These are phyloP conservation scores for Barbus barbus DNA, from an alignment of 2,113 vertebrate species.

Conservation along the genomic window DNA sequence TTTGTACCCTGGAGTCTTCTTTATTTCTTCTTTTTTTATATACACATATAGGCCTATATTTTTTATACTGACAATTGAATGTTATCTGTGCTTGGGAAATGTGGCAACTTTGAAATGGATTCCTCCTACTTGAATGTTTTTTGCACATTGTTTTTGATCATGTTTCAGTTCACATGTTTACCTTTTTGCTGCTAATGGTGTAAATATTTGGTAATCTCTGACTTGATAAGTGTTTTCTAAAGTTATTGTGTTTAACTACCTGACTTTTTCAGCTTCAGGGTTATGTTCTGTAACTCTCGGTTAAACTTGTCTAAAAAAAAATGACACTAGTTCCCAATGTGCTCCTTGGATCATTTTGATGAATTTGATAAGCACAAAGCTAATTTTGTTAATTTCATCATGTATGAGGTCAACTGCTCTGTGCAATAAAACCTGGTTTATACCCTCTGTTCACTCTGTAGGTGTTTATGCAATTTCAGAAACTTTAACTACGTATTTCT, in stretches of 20 bases:
- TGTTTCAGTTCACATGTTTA: constrained; percentile 21
- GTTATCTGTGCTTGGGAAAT: constrained; percentile 46
- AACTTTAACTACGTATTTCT: neutral
- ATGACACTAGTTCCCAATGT: neutral
- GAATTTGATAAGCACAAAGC: neutral
- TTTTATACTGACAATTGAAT: constrained; percentile 55
- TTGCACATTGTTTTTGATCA: constrained; percentile 41
- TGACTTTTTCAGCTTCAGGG: constrained; percentile 27
- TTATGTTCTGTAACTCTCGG: neutral
- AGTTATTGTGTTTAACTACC: constrained; percentile 56
- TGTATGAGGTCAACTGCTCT: neutral
- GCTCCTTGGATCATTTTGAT: neutral
- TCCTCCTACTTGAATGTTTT: constrained; percentile 32
- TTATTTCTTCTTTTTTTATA: constrained; percentile 9
- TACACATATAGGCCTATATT: constrained; percentile 45
- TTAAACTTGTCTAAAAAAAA: neutral
- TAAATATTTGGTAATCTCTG: neutral
- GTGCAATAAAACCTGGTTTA: constrained; percentile 1
- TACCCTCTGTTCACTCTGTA: neutral
- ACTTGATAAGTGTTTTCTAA: constrained; percentile 6
- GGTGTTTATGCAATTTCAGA: neutral
- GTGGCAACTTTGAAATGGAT: constrained; percentile 35
- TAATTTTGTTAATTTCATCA: neutral
- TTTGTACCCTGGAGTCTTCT: neutral
- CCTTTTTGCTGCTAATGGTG: constrained; percentile 39